A percentile compares a stretch with the other conserved stretches of the same genome.
Conservation (phyloP, 2,888 invertebrate species). For the Thysanoteuthis rhombus region DNA sequence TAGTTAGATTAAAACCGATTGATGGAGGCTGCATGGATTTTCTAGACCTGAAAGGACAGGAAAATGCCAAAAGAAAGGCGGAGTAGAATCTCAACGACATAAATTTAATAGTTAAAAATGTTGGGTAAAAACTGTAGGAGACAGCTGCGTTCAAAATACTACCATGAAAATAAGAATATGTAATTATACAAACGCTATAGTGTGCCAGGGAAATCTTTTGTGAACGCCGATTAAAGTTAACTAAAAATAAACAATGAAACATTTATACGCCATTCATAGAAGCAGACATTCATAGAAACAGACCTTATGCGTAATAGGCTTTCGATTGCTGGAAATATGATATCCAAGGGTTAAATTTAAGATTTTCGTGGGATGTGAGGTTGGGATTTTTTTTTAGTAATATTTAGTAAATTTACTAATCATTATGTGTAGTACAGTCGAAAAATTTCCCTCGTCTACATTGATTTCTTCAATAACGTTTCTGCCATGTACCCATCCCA, state of each 20-base stretch:
- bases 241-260: neutral
- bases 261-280: neutral
- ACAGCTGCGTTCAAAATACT: neutral
- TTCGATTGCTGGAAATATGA: too few species aligned
- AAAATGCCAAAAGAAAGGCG: constrained; percentile 12
- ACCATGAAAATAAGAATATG: neutral
- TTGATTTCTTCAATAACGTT: too few species aligned
- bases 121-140: neutral
- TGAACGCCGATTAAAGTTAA: neutral
- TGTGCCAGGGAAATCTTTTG: neutral
- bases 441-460: too few species aligned
- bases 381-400: too few species aligned
- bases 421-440: too few species aligned
- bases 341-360: too few species aligned
- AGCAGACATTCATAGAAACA: neutral
- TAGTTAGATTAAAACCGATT: neutral
- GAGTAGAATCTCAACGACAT: neutral
- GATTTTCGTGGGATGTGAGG: too few species aligned
- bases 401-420: too few species aligned
- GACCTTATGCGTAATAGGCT: too few species aligned
- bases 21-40: neutral
- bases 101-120: neutral
- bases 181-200: neutral
- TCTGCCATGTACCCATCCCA: too few species aligned
- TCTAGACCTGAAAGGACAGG: constrained; percentile 12